phyloP scores from a whole-genome alignment of 2,797 vertebrate species.

The Micromesistius poutassou region DNA sequence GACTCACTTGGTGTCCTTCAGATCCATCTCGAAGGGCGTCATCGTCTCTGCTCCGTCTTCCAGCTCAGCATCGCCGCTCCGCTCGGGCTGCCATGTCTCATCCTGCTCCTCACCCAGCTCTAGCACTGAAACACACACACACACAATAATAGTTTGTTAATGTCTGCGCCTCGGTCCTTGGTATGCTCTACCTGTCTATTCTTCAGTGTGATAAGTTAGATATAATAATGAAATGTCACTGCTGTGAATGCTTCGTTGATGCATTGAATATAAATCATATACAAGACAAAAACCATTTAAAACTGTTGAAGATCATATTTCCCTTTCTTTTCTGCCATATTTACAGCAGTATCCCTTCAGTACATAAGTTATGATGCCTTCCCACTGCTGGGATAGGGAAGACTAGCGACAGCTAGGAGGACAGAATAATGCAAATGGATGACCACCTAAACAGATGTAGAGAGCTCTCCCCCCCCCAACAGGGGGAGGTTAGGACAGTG shows the following conservation, averaged over 20 bases:
- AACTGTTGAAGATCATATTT: neutral
- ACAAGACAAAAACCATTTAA: too few relatives aligned
- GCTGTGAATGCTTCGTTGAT: too few relatives aligned
- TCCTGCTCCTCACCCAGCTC: conserved; percentile 60
- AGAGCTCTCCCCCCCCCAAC: neutral
- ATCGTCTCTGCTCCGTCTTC: conserved; percentile 68
- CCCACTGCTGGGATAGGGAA: neutral
- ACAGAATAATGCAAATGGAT: neutral
- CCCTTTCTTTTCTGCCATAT: neutral
- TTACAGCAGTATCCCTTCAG: neutral
- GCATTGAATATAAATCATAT: too few relatives aligned
- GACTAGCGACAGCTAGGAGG: neutral
- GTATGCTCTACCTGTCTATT: too few relatives aligned
- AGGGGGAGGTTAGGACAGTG: neutral
- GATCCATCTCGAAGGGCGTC: conserved; percentile 88
- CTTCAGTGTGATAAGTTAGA: neutral
- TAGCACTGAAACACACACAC: conserved; percentile 64
- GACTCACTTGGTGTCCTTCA: conserved; percentile 87
- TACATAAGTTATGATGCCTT: neutral
- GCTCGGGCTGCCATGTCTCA: conserved; percentile 43
- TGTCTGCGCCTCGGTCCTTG: too few relatives aligned
- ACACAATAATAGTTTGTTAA: neutral
- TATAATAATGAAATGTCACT: neutral
- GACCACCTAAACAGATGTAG: neutral
- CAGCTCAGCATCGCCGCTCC: conserved; percentile 50